Conservation (phyloP, 2,888 invertebrate species). For the Fragum whitleyi region DNA sequence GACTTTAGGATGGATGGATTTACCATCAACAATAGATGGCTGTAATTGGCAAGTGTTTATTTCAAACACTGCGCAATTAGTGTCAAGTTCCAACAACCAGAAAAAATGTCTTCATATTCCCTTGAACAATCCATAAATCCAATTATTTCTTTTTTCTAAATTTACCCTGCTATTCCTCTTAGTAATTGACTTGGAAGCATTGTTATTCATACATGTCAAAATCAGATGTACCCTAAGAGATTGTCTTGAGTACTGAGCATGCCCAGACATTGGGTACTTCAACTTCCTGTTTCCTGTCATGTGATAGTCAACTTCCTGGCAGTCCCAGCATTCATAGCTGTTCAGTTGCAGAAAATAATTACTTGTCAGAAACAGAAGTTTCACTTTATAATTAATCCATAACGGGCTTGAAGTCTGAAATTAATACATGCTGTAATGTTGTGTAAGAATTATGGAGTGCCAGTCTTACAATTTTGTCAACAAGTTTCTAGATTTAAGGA, state of each 20-base stretch:
- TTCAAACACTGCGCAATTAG: conserved; percentile 27
- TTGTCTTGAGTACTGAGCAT: conserved; percentile 36
- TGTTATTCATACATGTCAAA: conserved; percentile 47
- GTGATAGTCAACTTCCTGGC: conserved; percentile 46
- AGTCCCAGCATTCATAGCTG: conserved; percentile 38
- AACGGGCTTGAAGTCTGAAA: conserved; percentile 3
- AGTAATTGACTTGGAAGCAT: conserved; percentile 28
- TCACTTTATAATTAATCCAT: conserved; percentile 37
- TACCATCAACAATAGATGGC: conserved; percentile 2
- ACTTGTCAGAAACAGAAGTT: conserved; percentile 60
- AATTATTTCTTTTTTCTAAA: conserved; percentile 32
- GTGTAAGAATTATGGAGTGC: neutral
- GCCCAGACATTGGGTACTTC: conserved; percentile 50
- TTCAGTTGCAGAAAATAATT: conserved; percentile 45
- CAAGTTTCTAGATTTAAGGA: no score
- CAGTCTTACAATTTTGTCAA: neutral
- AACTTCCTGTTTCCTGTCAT: conserved; percentile 62
- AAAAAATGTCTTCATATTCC: conserved; percentile 20
- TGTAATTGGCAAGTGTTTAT: conserved; percentile 22
- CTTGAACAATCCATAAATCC: conserved; percentile 31
- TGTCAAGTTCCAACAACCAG: conserved; percentile 26
- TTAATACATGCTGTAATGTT: conserved; percentile 19
- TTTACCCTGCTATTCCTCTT: conserved; percentile 17
- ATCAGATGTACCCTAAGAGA: conserved; percentile 39
- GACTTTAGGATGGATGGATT: neutral